Percentiles rank a stretch among this genome's conserved stretches.
Evolutionary conservation across 2,888 invertebrate species (phyloP).

Genomic region (Sicus ferrugineus): DNA sequence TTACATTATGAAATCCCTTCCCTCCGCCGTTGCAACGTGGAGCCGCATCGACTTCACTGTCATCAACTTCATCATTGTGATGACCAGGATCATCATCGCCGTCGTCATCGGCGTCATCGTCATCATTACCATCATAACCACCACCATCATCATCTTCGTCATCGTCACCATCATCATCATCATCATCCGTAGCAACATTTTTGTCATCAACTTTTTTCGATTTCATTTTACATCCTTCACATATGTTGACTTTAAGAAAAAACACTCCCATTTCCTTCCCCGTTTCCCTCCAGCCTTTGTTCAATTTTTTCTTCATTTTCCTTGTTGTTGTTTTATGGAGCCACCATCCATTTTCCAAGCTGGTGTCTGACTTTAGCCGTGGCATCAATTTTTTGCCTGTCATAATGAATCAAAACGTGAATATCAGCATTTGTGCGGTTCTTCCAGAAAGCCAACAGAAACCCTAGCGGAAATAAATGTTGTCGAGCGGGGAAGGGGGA

Average conservation of each 20-base stretch:
- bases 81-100: background rate
- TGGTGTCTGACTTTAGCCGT: conserved; percentile 1
- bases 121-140: background rate
- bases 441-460: too few species aligned
- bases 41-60: background rate
- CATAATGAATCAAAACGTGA: conserved; percentile 27
- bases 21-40: background rate
- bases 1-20: background rate
- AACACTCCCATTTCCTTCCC: background rate
- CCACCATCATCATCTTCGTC: background rate
- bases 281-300: background rate
- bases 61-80: background rate
- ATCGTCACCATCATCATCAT: conserved; percentile 1
- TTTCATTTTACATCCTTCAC: background rate
- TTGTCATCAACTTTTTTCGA: background rate
- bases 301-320: background rate
- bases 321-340: background rate
- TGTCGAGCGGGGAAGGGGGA: too few species aligned
- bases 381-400: conserved; percentile 19
- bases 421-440: conserved; percentile 23
- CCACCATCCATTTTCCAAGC: conserved; percentile 11
- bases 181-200: background rate
- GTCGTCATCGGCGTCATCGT: background rate
- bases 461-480: too few species aligned
- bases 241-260: conserved; percentile 1